Evolutionary conservation across 2,797 vertebrate genomes (phyloP), one percentile per base, ranked within the genome.

Genomic region (Iguana delicatissima): DNA sequence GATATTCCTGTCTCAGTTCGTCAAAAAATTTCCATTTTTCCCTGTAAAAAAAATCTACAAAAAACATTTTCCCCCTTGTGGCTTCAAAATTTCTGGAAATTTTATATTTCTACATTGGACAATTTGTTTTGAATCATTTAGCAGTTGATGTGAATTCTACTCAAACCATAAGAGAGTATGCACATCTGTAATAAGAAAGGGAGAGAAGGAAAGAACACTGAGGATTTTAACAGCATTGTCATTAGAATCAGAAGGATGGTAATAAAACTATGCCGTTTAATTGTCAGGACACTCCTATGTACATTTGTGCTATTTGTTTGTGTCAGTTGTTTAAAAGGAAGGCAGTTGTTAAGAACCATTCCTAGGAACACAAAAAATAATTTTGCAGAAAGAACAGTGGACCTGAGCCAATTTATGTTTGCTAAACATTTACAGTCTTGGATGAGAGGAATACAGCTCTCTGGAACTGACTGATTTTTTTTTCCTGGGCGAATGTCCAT

Each of bases 311-410:
- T 90, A 90, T 92, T 0, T 64, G 74, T 64, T 91, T 94, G 80
- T 93, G 86, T 85, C 94, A 96, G 94, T 93, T 96, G 92, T 94
- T 76, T 95, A 85, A 92, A 93, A 22, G 2, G 88, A 95, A 92
- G 95, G 3, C 96, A 96, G 96, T 96, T 96, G 96, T 96, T 96
- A 95, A 87, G 64, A 88, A 95, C 87, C 96, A 35, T 0, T 0
- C 92, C 95, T 94, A 95, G 94, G 93, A 95, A 91, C 89, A 93
- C 86, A 86, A 88, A 92, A 94, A 95, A 97, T 97, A 96, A 97
- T 96, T 96, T 95, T 94, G 94, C 95, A 96, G 95, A 93, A 96
- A 94, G 93, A 93, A 96, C 94, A 95, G 96, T 69, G 95, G 95
- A 92, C 85, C 46, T 92, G 79, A 95, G 95, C 85, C 94, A 94